Base-by-base conservation (phyloP, 2,888 invertebrate genomes). In the Empis livida region DNA sequence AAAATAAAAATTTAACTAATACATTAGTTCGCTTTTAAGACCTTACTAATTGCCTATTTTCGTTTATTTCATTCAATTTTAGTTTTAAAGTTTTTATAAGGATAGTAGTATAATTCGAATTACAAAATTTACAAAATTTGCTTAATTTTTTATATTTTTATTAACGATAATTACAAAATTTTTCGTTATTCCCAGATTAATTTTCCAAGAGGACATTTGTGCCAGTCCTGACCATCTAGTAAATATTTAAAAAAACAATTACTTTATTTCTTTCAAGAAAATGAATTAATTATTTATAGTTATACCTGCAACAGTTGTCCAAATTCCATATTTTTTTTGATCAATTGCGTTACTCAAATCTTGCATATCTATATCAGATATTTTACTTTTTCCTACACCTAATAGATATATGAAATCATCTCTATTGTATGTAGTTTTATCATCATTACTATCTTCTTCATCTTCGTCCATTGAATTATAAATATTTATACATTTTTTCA, bases 131-230 rank as follows among this genome's bases (percentile, higher is more conserved):
- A n/a, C n/a, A n/a, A n/a, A n/a, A n/a, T n/a, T n/a, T n/a, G n/a
- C n/a, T n/a, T n/a, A n/a, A n/a, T n/a, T n/a, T n/a, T n/a, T n/a
- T n/a, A n/a, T n/a, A n/a, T n/a, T n/a, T n/a, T n/a, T n/a, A n/a
- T n/a, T n/a, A n/a, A n/a, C n/a, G n/a, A 20, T 20, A 20, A 5
- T 20, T 20, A 20, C 20, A 20, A 20, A 20, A 20, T 3, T 20
- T 27, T 6, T 27, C 23, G 3, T 50, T 52, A 59, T 9, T 61
- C 57, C 59, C 60, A 61, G 14, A 67, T 65, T 16, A 66, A 46
- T 14, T 59, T 58, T 31, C 67, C 67, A 42, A 67, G 54, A 1
- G 67, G 63, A 51, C 62, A 64, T 20, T 51, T 51, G 11, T 60
- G 53, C 67, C 67, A 67, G 41, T 61, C 54, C 20, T 54, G 54